Conservation (phyloP, 2,113 vertebrate genomes). For the Dasyprocta punctata region DNA sequence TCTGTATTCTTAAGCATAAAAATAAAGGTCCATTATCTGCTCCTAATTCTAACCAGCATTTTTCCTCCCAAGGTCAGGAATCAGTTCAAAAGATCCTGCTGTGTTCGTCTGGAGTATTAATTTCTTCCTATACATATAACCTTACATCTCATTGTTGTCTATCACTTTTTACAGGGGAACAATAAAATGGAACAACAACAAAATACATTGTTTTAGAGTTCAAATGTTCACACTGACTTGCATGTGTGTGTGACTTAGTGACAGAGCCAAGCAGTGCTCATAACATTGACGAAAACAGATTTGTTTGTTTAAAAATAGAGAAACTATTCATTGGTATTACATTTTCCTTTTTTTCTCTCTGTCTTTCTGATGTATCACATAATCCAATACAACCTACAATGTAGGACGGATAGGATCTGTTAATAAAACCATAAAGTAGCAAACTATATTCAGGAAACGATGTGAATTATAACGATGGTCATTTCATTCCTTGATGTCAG, state of each 20-base stretch:
- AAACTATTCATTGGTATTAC: background rate
- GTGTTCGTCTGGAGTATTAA: conserved; percentile 19
- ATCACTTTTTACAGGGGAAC: background rate
- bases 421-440: conserved; percentile 2
- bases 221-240: background rate
- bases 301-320: conserved; percentile 21
- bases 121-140: background rate
- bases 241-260: background rate
- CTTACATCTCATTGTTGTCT: background rate
- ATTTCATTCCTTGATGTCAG: background rate
- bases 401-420: background rate
- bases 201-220: conserved; percentile 3
- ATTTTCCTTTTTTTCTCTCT: background rate
- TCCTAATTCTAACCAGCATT: background rate
- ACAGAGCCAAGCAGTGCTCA: background rate
- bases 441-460: background rate
- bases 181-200: background rate
- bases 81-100: background rate
- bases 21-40: background rate
- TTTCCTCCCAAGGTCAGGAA: background rate
- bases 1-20: background rate
- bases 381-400: background rate
- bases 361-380: conserved; percentile 1
- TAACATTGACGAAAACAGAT: background rate
- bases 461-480: background rate